Evolutionary conservation across 2,888 invertebrate genomes (phyloP), one percentile per base, ranked within the genome.

Genomic region (Phalera bucephala): DNA sequence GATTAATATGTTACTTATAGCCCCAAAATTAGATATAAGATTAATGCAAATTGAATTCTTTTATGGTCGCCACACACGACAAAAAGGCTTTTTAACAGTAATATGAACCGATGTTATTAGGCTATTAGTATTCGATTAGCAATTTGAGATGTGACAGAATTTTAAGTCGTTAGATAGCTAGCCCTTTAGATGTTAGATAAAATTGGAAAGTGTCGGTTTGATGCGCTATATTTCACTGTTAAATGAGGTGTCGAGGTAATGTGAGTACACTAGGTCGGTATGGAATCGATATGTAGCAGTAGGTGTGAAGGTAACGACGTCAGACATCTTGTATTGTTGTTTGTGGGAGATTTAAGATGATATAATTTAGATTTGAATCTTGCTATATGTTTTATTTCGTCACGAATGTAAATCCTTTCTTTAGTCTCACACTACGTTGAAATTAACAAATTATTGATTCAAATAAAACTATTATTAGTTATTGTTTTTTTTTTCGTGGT

Each of bases 61-160:
- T 79, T 76, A 81, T 78, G 50, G 72, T 61, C 66, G 56, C 79
- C 78, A 80, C 82, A 84, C 83, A 84, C 78, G 80, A 79, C 65
- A 80, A 56, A 66, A 68, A 64, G n/a, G 64, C 60, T 68, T 73
- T n/a, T 63, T 71, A 70, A 69, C 62, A 65, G 80, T 74, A 78
- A 83, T 63, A 60, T 58, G 72, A 80, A 70, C 52, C 61, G 61
- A 65, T 65, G 59, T 66, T 67, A 62, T 58, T 52, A 59, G 59
- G 61, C 70, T 71, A 80, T 81, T 78, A 79, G 76, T 68, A 69
- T 75, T 70, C 72, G 69, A 79, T 82, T 80, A 80, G 81, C 79
- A 77, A 82, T 75, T 69, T 59, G 72, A 84, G 72, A 78, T 65
- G 64, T 64, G 62, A 70, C 63, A 64, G 57, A 69, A 71, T 65